Evolutionary conservation across 2,888 invertebrate genomes (phyloP), one percentile per base, ranked within the genome.

Genomic region (Dugesia japonica): DNA sequence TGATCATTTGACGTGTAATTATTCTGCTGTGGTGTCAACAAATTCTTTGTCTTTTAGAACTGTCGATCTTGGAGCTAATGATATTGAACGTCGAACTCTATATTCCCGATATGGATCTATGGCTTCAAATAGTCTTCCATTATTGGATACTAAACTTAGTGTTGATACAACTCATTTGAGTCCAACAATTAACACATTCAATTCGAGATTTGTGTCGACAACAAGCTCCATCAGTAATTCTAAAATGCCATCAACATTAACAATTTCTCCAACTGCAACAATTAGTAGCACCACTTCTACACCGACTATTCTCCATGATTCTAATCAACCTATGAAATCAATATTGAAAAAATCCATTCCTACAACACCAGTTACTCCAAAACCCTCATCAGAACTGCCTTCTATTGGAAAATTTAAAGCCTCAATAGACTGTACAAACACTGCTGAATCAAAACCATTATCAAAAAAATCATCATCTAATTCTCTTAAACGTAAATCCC

Each of bases 11-110:
- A 42, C 38, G 31, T 74, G 33, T 56, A 31, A 74, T n/a, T 31
- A 74, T 74, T 74, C 74, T 1, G 9, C 74, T 9, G 42, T 74
- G 26, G 74, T 31, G n/a, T n/a, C 38, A 23, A 56, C 74, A 42
- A 9, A 17, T 17, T 28, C 23, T 17, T 33, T 42, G 23, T 31
- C 74, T n/a, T 27, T 26, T 26, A 7, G 26, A n/a, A 38, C 38
- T 17, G 38, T 38, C 17, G 38, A 38, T 38, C 38, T 38, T 17
- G 38, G 38, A 38, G 38, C 38, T 38, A 38, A 38, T 38, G 38
- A 38, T 38, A 38, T 38, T 38, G 38, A 38, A 38, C 38, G 38
- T 17, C 38, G 38, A 38, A 38, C 38, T 13, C 38, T 38, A 13
- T 38, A 13, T 38, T 38, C 38, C 17, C 38, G 38, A 38, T 38